Evolutionary conservation across 1,140 invertebrate genomes (phyloP).

Genomic region (Aphaenogaster rudis): DNA sequence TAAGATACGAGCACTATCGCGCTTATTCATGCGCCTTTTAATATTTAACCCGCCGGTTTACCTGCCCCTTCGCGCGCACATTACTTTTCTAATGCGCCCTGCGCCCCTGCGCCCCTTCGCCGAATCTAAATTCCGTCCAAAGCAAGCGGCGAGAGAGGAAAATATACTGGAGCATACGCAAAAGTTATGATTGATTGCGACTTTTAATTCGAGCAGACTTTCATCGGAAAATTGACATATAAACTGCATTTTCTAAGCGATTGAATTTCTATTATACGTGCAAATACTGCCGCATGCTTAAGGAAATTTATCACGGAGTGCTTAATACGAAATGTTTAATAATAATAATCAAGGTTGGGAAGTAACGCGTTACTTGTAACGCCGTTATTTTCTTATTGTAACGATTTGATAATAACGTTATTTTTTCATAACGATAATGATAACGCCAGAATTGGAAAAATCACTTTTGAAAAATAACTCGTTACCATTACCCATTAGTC

Average conservation of each 20-base stretch:
- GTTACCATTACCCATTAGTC: no score
- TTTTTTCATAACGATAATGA: no score
- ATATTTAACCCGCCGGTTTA: conserved; percentile 85
- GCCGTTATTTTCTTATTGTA: no score
- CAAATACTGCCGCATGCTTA: neutral
- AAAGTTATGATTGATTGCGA: neutral
- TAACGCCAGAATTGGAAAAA: no score
- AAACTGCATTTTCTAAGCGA: neutral
- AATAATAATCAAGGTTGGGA: no score
- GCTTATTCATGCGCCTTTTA: conserved; percentile 85
- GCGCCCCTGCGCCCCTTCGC: neutral
- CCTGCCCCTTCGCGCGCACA: conserved; percentile 73
- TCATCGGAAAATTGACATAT: neutral
- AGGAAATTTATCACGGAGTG: neutral
- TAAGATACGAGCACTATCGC: conserved; percentile 80
- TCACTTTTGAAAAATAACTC: no score
- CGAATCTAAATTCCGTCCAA: conserved; percentile 45
- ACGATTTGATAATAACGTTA: no score
- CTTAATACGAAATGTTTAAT: neutral
- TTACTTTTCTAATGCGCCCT: conserved; percentile 78
- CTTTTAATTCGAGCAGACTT: neutral
- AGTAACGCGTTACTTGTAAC: no score
- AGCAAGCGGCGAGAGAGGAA: neutral
- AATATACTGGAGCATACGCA: neutral
- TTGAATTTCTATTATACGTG: neutral